Evolutionary conservation across 2,888 invertebrate genomes (phyloP).

Genomic region (Melipona beecheii): DNA sequence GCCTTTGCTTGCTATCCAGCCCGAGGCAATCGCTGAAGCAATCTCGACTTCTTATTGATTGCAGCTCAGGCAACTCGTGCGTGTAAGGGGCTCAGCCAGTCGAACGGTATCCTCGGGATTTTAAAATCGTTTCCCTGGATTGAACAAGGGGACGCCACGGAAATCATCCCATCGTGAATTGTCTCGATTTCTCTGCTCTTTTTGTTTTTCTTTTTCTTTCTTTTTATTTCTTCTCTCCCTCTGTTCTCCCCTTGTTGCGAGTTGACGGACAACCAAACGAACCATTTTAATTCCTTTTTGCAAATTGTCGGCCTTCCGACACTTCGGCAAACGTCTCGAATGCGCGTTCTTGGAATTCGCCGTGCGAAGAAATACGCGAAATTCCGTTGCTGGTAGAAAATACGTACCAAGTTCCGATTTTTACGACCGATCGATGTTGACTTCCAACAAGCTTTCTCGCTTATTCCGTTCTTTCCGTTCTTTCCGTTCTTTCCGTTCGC

Average conservation of each 20-base stretch:
- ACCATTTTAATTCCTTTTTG: background rate
- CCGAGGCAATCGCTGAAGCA: conserved; percentile 68
- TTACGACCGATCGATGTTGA: background rate
- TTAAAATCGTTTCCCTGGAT: conserved; percentile 65
- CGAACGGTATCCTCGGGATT: conserved; percentile 57
- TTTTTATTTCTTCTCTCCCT: too few species aligned
- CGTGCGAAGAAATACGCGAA: background rate
- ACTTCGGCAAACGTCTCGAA: background rate
- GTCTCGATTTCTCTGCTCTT: conserved; percentile 23
- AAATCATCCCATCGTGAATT: conserved; percentile 61
- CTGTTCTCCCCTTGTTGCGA: background rate
- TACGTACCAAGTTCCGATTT: background rate
- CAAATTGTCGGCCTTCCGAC: background rate
- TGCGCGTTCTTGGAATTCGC: too few species aligned
- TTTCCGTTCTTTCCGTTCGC: background rate
- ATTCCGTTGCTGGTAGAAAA: background rate
- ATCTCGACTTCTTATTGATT: conserved; percentile 74
- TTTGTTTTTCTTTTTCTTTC: background rate
- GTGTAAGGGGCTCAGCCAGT: conserved; percentile 68
- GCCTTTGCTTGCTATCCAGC: conserved; percentile 52
- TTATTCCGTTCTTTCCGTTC: background rate
- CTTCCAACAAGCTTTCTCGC: background rate
- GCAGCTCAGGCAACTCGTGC: conserved; percentile 72
- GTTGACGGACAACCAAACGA: background rate
- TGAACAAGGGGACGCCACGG: conserved; percentile 59